Percentiles rank a stretch among this genome's conserved stretches.
Conservation (phyloP, 2,888 invertebrate genomes). For the Rhimphoctona megacephalus region DNA sequence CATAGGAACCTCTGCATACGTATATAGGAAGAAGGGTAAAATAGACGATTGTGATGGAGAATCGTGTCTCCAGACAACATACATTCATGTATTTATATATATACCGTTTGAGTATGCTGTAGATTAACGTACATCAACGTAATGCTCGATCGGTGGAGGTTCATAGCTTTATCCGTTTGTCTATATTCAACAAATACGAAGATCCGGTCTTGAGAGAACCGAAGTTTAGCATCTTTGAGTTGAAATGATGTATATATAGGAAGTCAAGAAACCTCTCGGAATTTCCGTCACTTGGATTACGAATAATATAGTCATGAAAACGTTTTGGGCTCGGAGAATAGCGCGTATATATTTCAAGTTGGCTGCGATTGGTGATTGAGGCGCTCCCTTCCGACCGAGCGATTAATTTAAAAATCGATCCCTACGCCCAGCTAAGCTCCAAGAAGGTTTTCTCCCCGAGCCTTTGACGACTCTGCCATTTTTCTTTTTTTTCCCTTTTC, state of each 20-base stretch:
- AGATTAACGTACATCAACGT: slow-evolving; percentile 25
- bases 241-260: neutral
- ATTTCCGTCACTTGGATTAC: slow-evolving; percentile 33
- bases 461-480: slow-evolving; percentile 47
- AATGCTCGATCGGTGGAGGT: slow-evolving; percentile 14
- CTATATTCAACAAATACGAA: slow-evolving; percentile 40
- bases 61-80: slow-evolving; percentile 9
- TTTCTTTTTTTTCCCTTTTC: slow-evolving; percentile 37
- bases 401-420: slow-evolving; percentile 73
- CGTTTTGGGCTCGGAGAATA: slow-evolving; percentile 4
- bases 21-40: slow-evolving; percentile 3
- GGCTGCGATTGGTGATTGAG: slow-evolving; percentile 44
- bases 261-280: slow-evolving; percentile 14
- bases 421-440: slow-evolving; percentile 29
- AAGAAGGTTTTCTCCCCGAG: slow-evolving; percentile 60
- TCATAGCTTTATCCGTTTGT: slow-evolving; percentile 33
- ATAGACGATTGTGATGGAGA: slow-evolving; percentile 54
- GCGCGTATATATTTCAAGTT: slow-evolving; percentile 10
- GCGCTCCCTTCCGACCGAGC: slow-evolving; percentile 61
- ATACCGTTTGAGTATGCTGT: neutral
- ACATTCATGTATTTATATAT: slow-evolving; percentile 29
- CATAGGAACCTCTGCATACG: too few relatives aligned
- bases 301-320: slow-evolving; percentile 40
- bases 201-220: slow-evolving; percentile 32
- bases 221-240: slow-evolving; percentile 62